A percentile compares a stretch with the other conserved stretches of the same genome.
Evolutionary conservation across 2,888 invertebrate genomes (phyloP).

Genomic region (Neuroscelio doddi): DNA sequence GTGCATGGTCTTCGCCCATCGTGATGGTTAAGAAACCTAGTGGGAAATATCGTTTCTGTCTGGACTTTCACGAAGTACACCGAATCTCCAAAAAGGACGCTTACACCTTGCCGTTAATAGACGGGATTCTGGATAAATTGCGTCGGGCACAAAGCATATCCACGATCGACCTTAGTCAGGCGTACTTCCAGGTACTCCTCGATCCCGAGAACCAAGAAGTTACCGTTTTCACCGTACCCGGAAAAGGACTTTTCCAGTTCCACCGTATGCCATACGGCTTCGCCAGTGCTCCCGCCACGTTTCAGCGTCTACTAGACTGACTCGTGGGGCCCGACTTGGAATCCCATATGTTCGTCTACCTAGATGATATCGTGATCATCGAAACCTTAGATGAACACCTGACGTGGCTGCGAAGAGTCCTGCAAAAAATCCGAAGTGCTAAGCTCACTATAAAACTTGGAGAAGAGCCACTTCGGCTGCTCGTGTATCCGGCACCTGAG

Average conservation of each 20-base stretch:
- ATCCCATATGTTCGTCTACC: conserved; percentile 33
- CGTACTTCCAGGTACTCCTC: conserved; percentile 45
- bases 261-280: conserved; percentile 33
- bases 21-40: conserved; percentile 54
- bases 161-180: conserved; percentile 43
- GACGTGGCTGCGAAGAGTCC: no score
- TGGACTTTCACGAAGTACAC: conserved; percentile 20
- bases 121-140: conserved; percentile 11
- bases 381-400: conserved; percentile 40
- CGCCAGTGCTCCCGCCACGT: conserved; percentile 42
- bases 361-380: conserved; percentile 39
- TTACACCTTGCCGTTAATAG: conserved; percentile 15
- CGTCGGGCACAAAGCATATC: conserved; percentile 27
- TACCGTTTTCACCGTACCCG: conserved; percentile 49
- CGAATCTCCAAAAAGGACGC: conserved; percentile 14
- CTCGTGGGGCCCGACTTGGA: conserved; percentile 46
- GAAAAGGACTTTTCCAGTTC: conserved; percentile 48
- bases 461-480: conserved; percentile 45
- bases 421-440: conserved; percentile 12
- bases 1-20: conserved; percentile 52
- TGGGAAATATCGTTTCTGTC: conserved; percentile 14
- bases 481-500: conserved; percentile 52
- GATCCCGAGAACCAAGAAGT: conserved; percentile 24
- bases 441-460: conserved; percentile 29
- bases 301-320: conserved; percentile 43